Conservation (phyloP, 2,113 vertebrate species). For the Zapus hudsonius region DNA sequence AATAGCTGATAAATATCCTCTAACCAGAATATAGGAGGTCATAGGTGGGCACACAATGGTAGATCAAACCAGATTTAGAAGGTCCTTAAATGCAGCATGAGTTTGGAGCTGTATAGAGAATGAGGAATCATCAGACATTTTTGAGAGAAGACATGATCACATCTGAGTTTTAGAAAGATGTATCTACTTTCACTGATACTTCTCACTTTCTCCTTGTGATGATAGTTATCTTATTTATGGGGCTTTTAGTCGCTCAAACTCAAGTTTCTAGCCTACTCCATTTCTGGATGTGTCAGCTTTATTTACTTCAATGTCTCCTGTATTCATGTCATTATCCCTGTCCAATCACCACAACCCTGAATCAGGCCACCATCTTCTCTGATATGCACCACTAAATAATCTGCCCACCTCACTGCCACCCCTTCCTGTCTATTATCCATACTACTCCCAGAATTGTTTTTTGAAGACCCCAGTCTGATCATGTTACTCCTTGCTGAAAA, state of each 20-base stretch:
- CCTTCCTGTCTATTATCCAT: background rate
- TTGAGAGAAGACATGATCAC: constrained; percentile 11
- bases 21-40: background rate
- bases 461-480: background rate
- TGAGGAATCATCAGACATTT: background rate
- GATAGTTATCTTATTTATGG: background rate
- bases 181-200: constrained; percentile 10
- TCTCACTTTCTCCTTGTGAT: constrained; percentile 24
- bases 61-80: background rate
- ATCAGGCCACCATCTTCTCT: background rate
- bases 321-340: background rate
- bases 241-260: background rate
- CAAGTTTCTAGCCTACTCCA: background rate
- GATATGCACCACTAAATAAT: background rate
- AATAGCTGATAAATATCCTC: background rate
- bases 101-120: constrained; percentile 9
- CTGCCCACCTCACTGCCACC: background rate
- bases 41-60: background rate
- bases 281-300: background rate
- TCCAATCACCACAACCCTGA: background rate
- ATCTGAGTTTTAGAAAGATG: constrained; percentile 36
- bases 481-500: constrained; percentile 41
- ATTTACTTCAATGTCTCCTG: background rate
- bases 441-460: background rate
- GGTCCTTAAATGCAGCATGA: background rate